Percentiles rank a stretch among this genome's conserved stretches.
Evolutionary conservation across 2,797 vertebrate genomes (phyloP).

Genomic region (Mormyrops attenuatus): DNA sequence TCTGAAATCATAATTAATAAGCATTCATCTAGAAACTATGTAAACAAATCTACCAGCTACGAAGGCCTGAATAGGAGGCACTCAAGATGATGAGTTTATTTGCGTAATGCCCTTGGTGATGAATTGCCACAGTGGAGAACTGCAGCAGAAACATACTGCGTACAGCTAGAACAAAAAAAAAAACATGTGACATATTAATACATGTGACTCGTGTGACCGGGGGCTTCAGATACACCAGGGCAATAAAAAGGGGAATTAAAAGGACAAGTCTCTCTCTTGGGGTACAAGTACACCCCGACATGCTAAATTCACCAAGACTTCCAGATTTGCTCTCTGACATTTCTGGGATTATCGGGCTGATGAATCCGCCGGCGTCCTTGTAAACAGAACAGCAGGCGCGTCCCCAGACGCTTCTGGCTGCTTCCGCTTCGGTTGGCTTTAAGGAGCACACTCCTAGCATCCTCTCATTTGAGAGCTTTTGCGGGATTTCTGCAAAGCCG

Average conservation of each 20-base stretch:
- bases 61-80: background rate
- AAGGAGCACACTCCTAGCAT: background rate
- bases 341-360: background rate
- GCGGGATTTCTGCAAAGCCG: background rate
- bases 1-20: background rate
- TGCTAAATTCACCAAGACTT: background rate
- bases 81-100: background rate
- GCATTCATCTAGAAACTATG: background rate
- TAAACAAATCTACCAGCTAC: background rate
- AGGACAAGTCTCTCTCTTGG: background rate
- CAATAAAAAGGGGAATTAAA: background rate
- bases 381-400: background rate
- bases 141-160: background rate
- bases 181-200: background rate
- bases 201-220: background rate
- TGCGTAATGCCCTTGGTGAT: background rate
- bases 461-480: background rate
- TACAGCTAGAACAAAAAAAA: background rate
- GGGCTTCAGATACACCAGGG: background rate
- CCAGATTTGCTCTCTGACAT: background rate
- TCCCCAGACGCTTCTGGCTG: background rate
- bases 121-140: background rate
- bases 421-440: background rate
- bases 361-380: background rate
- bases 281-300: background rate